phyloP scores from a whole-genome alignment of 1,140 invertebrate genomes.

The Ladona fulva region DNA sequence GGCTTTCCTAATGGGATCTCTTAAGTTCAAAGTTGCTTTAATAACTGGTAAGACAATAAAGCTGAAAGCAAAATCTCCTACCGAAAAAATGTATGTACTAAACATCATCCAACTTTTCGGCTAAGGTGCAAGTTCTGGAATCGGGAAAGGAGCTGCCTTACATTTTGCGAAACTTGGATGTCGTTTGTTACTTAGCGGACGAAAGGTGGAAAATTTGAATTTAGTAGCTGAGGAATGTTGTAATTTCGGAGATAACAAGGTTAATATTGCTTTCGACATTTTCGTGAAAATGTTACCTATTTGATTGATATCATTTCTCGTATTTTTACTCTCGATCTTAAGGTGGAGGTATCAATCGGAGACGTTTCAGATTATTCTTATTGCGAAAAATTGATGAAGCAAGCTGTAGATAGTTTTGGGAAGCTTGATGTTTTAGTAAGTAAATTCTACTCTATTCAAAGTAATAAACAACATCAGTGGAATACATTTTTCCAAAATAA shows the following conservation, averaged over 20 bases:
- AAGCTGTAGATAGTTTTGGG: neutral
- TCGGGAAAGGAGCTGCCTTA: neutral
- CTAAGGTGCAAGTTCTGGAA: neutral
- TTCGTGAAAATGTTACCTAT: neutral
- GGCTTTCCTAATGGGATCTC: too few relatives aligned
- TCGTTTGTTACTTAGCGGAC: neutral
- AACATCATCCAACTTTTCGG: too few relatives aligned
- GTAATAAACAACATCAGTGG: too few relatives aligned
- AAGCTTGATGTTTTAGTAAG: neutral
- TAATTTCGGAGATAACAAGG: neutral
- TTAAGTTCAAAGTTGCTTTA: too few relatives aligned
- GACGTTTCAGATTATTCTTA: neutral
- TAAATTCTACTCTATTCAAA: neutral
- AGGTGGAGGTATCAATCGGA: neutral
- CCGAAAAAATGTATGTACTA: too few relatives aligned
- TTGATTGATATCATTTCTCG: neutral
- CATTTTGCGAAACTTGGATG: neutral
- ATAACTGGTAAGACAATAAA: too few relatives aligned
- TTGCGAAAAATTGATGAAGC: neutral
- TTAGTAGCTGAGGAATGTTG: neutral
- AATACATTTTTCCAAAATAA: too few relatives aligned
- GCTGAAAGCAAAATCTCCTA: too few relatives aligned
- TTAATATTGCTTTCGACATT: neutral
- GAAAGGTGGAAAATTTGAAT: neutral
- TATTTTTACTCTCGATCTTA: neutral